Percentiles rank a stretch among this genome's conserved stretches.
phyloP scores from a whole-genome alignment of 2,888 invertebrate genomes.

The Masnerella sp. region DNA sequence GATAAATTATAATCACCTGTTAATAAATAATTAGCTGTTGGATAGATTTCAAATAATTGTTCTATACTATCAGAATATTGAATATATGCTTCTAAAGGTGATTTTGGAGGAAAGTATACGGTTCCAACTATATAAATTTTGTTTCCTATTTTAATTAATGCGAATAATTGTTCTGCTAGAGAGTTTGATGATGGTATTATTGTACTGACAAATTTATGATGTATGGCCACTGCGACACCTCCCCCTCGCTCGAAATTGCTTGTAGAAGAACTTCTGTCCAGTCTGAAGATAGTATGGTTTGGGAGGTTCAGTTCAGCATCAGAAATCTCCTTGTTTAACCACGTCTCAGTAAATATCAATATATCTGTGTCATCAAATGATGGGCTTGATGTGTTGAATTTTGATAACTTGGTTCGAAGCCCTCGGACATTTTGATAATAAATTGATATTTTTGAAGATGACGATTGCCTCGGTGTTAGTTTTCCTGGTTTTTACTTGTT shows the following conservation, averaged over 20 bases:
- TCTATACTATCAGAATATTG: not conserved
- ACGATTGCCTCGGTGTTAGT: slow-evolving; percentile 2
- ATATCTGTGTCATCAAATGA: not conserved
- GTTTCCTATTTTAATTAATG: not conserved
- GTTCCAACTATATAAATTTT: not conserved
- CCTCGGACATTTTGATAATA: slow-evolving; percentile 12
- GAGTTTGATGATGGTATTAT: too few relatives aligned
- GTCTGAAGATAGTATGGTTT: not conserved
- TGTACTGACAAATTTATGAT: not conserved
- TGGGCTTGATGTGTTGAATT: not conserved
- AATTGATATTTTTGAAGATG: not conserved
- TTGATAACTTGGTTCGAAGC: not conserved
- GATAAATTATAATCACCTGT: slow-evolving; percentile 4
- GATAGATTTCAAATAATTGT: not conserved
- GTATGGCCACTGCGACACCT: not conserved
- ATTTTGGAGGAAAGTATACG: not conserved
- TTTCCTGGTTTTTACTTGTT: slow-evolving; percentile 10
- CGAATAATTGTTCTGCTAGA: not conserved
- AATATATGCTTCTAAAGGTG: not conserved
- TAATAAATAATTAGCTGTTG: slow-evolving; percentile 5
- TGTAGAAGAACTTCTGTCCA: not conserved
- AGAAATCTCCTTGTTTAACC: not conserved
- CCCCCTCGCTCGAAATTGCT: not conserved
- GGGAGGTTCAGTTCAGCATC: slow-evolving; percentile 7
- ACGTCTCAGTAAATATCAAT: slow-evolving; percentile 4